Base-by-base conservation (phyloP, 2,888 invertebrate genomes). In the Spicauda simplicius region DNA sequence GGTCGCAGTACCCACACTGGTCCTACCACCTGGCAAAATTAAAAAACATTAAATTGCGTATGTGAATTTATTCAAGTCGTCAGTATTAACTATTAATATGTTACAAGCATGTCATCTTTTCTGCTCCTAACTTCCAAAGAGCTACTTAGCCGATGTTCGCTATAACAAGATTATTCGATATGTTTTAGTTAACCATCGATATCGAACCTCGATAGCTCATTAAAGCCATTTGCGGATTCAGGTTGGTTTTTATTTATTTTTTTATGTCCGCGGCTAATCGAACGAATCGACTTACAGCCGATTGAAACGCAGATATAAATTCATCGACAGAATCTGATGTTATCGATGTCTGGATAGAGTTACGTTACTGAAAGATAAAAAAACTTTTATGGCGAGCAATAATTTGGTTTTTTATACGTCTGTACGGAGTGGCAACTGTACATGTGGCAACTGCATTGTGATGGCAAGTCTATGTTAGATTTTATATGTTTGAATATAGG, bases 261-360 rank as follows among this genome's bases (percentile, higher is more conserved):
- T 66, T 66, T 60, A 60, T 65, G 70, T 69, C 74, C 70, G 72
- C 69, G 59, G 68, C 73, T 77, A 80, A 74, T 75, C 73, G 73
- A 73, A 57, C 64, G 67, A 75, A 73, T 72, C 73, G 70, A 73
- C 72, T 73, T 67, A 61, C 61, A 19, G 55, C 60, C 59, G 68
- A 71, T 61, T 63, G 61, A 61, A 52, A 67, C 58, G 50, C 59
- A 54, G 66, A 66, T 66, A 60, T 48, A 55, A 66, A 55, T 60
- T 54, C 55, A 30, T 52, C 48, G 60, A 60, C 66, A 66, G 25
- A 25, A 48, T 33, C 48, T 45, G 66, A 60, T 66, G 30, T 59
- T 66, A 66, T 66, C 59, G 41, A 18, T 14, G 37, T 11, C 57
- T 53, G 58, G 19, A 64, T 53, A 57, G 52, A 59, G 41, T 54